A percentile compares a stretch with the other conserved stretches of the same genome.
Evolutionary conservation across 2,888 invertebrate species (phyloP).

Genomic region (Athrips mouffetella): DNA sequence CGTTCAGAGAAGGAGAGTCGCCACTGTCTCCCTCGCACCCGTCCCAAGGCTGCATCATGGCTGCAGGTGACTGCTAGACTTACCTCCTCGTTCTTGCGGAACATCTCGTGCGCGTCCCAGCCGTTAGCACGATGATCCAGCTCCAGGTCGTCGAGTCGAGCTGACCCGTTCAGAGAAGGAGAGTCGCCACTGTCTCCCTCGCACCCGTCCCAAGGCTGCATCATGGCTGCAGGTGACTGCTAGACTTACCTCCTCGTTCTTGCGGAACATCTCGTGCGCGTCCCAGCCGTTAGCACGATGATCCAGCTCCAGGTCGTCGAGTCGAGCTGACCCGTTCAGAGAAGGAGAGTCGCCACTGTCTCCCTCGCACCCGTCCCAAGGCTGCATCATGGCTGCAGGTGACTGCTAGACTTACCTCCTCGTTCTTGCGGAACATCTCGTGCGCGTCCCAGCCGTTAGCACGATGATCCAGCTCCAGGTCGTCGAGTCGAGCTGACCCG

Average conservation of each 20-base stretch:
- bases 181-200: no score
- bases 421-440: constrained; percentile 98
- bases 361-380: constrained; percentile 87
- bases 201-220: no score
- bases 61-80: no score
- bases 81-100: constrained; percentile 91
- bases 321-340: constrained; percentile 79
- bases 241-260: constrained; percentile 83
- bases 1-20: no score
- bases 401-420: constrained; percentile 73
- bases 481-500: constrained; percentile 81
- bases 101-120: constrained; percentile 98
- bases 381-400: no score
- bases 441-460: constrained; percentile 97
- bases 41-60: no score
- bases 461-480: constrained; percentile 84
- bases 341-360: constrained; percentile 68
- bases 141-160: constrained; percentile 83
- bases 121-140: constrained; percentile 90
- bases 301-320: constrained; percentile 84
- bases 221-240: no score
- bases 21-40: no score
- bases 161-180: no score
- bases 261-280: constrained; percentile 97
- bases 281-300: constrained; percentile 96